Percentiles rank a stretch among this genome's conserved stretches.
Conservation (phyloP, 2,113 vertebrate species). For the Peromyscus polionotus region DNA sequence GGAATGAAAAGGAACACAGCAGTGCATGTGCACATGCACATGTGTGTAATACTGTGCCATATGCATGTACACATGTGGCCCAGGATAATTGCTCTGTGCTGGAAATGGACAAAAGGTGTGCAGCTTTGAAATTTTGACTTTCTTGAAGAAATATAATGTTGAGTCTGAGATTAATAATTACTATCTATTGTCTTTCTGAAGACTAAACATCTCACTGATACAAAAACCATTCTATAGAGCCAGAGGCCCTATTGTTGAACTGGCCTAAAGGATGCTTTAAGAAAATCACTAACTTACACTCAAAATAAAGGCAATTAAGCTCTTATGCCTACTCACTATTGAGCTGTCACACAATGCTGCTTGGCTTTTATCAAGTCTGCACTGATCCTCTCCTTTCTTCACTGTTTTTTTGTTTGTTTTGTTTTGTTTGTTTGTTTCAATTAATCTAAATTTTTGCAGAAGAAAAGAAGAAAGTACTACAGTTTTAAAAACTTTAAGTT, state of each 20-base stretch:
- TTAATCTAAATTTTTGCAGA: conserved; percentile 1
- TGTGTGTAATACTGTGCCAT: neutral
- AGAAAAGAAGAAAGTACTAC: conserved; percentile 51
- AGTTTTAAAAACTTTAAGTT: conserved; percentile 65
- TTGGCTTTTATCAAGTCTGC: conserved; percentile 2
- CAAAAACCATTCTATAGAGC: neutral
- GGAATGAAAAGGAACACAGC: neutral
- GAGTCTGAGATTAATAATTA: conserved; percentile 50
- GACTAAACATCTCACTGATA: neutral
- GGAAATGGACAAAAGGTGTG: neutral
- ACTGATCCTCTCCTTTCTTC: conserved; percentile 6
- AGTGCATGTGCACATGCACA: neutral
- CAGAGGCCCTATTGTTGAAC: neutral
- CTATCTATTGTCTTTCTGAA: neutral
- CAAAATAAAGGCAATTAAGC: neutral
- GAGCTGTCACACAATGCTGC: neutral
- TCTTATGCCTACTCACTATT: neutral
- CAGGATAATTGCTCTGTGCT: neutral
- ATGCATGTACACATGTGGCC: neutral
- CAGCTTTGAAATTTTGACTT: conserved; percentile 28
- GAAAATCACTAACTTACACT: neutral
- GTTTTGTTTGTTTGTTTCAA: conserved; percentile 59
- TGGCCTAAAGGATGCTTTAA: conserved; percentile 3
- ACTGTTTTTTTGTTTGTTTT: conserved; percentile 48
- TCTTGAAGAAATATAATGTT: conserved; percentile 19